Evolutionary conservation across 2,113 vertebrate genomes (phyloP), one percentile per base, ranked within the genome.

Genomic region (Colossoma macropomum): DNA sequence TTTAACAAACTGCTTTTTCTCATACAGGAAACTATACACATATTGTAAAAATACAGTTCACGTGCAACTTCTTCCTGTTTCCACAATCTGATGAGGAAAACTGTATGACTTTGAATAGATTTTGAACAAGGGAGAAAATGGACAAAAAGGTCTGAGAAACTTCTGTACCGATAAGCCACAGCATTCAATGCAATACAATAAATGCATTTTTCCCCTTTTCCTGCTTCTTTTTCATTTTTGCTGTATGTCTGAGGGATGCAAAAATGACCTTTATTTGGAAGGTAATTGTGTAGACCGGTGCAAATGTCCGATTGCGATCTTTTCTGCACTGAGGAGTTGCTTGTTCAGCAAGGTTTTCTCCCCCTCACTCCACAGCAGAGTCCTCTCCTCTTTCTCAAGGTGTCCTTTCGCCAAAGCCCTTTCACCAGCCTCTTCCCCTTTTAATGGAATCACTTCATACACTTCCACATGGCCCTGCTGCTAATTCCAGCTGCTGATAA

Each of bases 401-500:
- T 94, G 93, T 93, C 92, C 93, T 94, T 90, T 92, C 96, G 95
- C 96, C 94, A 96, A 90, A 95, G 95, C 95, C 94, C 95, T 95
- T 96, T 96, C 96, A 54, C 95, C 97, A 96, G 94, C 93, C 89
- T 88, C 88, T 41, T 76, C 34, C 28, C 54, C 41, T 38, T 84
- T 84, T 83, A 97, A 98, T 97, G 94, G 96, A 97, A 95, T 96
- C 95, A 92, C 96, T 95, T 94, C 94, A 94, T 95, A 95, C 95
- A 95, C 95, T 94, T 96, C 96, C 96, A 95, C 96, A 95, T 93
- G 92, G 93, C 95, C 95, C 93, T 95, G 93, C 65, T 94, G 93
- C 95, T 97, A 96, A 97, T 97, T 97, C 96, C 95, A 94, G 93
- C 93, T 94, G 28, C 96, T 96, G 96, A 98, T 98, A 97, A 98